A percentile compares a stretch with the other conserved stretches of the same genome.
Evolutionary conservation across 2,113 vertebrate genomes (phyloP).

Genomic region (Notiomystis cincta): DNA sequence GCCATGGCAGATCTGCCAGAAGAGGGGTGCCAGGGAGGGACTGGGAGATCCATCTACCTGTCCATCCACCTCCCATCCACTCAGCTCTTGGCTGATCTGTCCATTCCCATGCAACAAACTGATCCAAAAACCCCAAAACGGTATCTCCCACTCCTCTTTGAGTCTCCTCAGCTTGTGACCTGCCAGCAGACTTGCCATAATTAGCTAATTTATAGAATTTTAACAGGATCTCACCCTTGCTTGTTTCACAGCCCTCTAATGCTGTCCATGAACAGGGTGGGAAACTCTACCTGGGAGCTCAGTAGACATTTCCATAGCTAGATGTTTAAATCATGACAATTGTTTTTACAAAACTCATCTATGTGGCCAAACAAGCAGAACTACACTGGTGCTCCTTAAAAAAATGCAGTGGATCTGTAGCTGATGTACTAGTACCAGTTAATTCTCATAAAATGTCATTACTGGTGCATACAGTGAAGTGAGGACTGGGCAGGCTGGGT

Average conservation of each 20-base stretch:
- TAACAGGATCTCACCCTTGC: background rate
- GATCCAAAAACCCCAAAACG: accelerated
- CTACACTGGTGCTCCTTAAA: background rate
- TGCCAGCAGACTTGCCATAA: background rate
- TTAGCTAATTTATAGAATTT: background rate
- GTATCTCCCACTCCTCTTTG: background rate
- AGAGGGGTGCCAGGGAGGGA: background rate
- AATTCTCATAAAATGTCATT: conserved; percentile 65
- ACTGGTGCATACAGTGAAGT: background rate
- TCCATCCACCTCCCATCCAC: background rate
- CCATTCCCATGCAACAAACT: background rate
- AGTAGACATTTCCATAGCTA: background rate
- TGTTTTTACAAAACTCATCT: background rate
- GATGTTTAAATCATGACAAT: background rate
- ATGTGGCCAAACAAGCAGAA: background rate
- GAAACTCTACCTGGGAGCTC: background rate
- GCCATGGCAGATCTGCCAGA: background rate
- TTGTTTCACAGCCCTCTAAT: background rate
- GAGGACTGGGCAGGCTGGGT: background rate
- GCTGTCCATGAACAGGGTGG: background rate
- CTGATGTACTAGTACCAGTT: background rate
- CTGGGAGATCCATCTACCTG: background rate
- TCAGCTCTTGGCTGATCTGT: background rate
- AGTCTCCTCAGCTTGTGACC: background rate
- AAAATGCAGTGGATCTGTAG: background rate